Base-by-base conservation (phyloP, 1,140 invertebrate genomes). In the Helicorthomorpha holstii region DNA sequence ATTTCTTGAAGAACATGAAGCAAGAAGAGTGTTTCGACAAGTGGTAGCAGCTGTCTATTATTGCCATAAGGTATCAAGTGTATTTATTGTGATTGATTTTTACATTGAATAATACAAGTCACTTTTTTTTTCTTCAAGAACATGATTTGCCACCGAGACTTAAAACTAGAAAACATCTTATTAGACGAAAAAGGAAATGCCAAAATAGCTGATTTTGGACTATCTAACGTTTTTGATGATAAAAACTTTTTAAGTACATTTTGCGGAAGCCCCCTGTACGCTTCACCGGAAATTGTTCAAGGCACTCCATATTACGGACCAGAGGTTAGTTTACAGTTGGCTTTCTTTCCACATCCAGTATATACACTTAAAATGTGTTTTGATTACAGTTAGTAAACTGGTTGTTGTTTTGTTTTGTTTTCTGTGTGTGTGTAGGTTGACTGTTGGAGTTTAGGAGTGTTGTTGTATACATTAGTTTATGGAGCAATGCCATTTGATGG, bases 401-500 rank as follows among this genome's bases (percentile, higher is more conserved):
- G n/a, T n/a, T 23, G 12, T 22, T 50, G 26, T 53, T 53, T 53
- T 44, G 49, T 41, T 1, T 29, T 50, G n/a, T 25, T 42, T n/a
- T n/a, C n/a, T n/a, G n/a, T n/a, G n/a, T n/a, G n/a, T n/a, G n/a
- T n/a, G n/a, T 56, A 73, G 70, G 74, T 77, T 45, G 76, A 78
- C 60, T 93, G 85, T 66, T 98, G 94, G 95, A 96, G 91, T 21
- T 70, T 99, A 47, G 95, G 95, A 50, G 95, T 99, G 38, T 73
- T 98, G 21, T 71, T 99, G 0, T 98, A 98, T 63, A 98, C 95
- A 25, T 72, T 99, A 61, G 93, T 98, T 45, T 98, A 98, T 68
- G 94, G 95, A 60, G 90, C 93, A 56, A 98, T 99, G 95, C 95
- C 95, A 24, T 99, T 98, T 67, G 94, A 98, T 72, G 94, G 94